A percentile compares a stretch with the other conserved stretches of the same genome.
Evolutionary conservation across 2,888 invertebrate species (phyloP).

Genomic region (Harpalus rubripes): DNA sequence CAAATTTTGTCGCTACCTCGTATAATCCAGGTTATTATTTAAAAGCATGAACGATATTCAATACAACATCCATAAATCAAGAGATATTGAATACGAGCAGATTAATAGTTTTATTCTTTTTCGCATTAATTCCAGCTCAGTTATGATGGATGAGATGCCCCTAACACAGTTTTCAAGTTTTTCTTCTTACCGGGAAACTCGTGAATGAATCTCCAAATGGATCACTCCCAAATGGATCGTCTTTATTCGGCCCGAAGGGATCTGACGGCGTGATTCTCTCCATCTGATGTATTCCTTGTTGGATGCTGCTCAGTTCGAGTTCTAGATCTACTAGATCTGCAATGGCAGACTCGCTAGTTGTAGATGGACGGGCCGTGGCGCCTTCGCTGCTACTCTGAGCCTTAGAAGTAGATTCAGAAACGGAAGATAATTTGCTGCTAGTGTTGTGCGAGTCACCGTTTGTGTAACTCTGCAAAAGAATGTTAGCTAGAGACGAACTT

Average conservation of each 20-base stretch:
- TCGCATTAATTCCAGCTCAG: conserved; percentile 9
- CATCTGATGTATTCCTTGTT: conserved; percentile 93
- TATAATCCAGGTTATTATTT: neutral
- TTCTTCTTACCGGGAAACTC: conserved; percentile 76
- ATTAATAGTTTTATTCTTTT: no score
- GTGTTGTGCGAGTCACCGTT: conserved; percentile 63
- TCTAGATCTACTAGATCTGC: conserved; percentile 93
- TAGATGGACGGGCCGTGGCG: conserved; percentile 67
- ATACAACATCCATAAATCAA: neutral
- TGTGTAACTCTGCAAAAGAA: conserved; percentile 58
- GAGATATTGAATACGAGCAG: no score
- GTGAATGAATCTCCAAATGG: conserved; percentile 89
- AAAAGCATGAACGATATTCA: neutral
- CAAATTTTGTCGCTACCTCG: no score
- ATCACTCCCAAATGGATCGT: conserved; percentile 80
- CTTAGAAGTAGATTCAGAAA: conserved; percentile 71
- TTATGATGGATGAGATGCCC: conserved; percentile 47
- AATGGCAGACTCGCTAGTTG: conserved; percentile 82
- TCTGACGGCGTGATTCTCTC: conserved; percentile 89
- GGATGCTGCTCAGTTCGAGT: conserved; percentile 90
- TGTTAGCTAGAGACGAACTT: conserved; percentile 55
- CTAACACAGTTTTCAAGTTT: conserved; percentile 66
- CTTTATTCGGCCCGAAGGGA: conserved; percentile 81
- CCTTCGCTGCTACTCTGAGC: conserved; percentile 62
- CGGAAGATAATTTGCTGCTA: conserved; percentile 68